Evolutionary conservation across 2,888 invertebrate species (phyloP), one percentile per base, ranked within the genome.

Genomic region (Drosophila neotestacea): DNA sequence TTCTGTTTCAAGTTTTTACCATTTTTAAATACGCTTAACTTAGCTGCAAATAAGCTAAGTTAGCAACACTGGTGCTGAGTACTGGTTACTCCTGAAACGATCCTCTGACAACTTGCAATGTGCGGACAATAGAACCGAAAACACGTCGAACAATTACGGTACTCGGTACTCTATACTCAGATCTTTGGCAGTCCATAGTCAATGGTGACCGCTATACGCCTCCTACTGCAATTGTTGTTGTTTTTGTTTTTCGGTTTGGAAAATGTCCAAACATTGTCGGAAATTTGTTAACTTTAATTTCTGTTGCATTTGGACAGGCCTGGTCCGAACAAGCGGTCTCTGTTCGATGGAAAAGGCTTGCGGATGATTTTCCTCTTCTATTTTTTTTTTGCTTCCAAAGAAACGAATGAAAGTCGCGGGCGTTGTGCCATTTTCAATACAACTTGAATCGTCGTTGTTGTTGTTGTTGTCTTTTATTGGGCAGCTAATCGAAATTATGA

Each of bases 231-330:
- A 3, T 22, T 22, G 3, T 48, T 63, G 66, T n/a, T 38, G 27
- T 13, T 62, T 61, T 46, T 76, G 65, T 16, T 68, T 77, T 74
- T 54, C 65, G 56, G 47, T 28, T 74, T 71, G 74, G 65, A 76
- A 79, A 89, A 85, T 85, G 88, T 81, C 77, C 86, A 85, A 89
- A 88, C 83, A 88, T 88, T 89, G 85, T 86, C 85, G 85, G 85
- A 89, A 86, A 86, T 86, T 86, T 85, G 85, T 85, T 85, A 89
- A 89, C 88, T 85, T 89, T 89, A 89, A 86, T 86, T 86, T 78
- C 80, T 77, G 73, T 70, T 85, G 90, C 80, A 82, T 65, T 72
- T 63, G 67, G 86, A 88, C 89, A 85, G 85, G 71, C 58, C 60
- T 27, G 34, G 50, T 51, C 55, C 42, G 52, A 60, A 22, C 34